phyloP scores from a whole-genome alignment of 2,113 vertebrate genomes.

The Cyphomyrus plagiostoma region DNA sequence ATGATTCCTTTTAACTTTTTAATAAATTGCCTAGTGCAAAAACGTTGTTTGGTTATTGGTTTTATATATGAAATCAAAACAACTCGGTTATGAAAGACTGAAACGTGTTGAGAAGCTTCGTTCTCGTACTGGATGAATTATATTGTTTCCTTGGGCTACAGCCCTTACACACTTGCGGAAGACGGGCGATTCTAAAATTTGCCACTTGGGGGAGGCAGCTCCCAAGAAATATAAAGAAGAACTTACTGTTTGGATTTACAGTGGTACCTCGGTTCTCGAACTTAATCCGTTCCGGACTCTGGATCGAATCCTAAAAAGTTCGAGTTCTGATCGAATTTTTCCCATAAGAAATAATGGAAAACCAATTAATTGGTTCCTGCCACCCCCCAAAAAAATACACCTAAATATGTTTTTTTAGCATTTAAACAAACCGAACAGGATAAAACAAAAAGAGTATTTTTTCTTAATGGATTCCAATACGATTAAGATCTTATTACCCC shows the following conservation, averaged over 20 bases:
- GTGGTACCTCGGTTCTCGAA: no score
- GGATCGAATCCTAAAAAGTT: no score
- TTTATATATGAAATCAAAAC: background rate
- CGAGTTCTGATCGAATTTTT: no score
- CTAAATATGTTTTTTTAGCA: no score
- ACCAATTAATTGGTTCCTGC: no score
- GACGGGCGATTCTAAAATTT: background rate
- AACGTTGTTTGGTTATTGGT: background rate
- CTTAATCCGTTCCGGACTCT: no score
- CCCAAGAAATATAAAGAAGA: background rate
- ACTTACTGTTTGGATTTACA: background rate
- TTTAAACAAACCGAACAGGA: no score
- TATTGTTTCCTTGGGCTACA: background rate
- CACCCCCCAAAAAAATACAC: no score
- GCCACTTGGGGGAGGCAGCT: background rate
- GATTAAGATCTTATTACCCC: no score
- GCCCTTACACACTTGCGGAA: background rate
- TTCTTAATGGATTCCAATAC: no score
- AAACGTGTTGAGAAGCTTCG: background rate
- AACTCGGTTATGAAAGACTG: background rate
- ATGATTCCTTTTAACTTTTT: constrained; percentile 30
- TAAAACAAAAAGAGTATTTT: no score
- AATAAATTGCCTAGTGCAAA: background rate
- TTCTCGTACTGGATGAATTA: background rate
- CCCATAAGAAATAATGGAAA: no score